Percentiles rank a stretch among this genome's conserved stretches.
Evolutionary conservation across 2,797 vertebrate species (phyloP).

Genomic region (Pangasius mekongensis): DNA sequence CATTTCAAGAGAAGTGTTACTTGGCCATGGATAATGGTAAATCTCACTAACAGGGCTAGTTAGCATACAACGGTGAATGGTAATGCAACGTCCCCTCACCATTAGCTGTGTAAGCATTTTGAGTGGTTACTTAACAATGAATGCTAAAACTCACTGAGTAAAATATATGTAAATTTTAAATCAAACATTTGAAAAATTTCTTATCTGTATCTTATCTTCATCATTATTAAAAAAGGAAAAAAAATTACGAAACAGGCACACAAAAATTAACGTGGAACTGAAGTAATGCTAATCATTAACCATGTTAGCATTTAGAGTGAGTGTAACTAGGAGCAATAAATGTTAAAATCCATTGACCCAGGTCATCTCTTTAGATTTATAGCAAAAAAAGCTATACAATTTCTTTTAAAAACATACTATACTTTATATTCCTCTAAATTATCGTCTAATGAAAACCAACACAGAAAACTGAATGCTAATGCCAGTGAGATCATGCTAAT

Average conservation of each 20-base stretch:
- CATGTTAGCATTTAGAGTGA: neutral
- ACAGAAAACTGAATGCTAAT: neutral
- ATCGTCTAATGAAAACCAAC: no score
- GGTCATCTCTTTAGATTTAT: neutral
- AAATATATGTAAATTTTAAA: neutral
- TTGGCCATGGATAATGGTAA: no score
- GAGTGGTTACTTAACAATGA: neutral
- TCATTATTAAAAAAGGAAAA: neutral
- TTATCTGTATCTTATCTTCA: neutral
- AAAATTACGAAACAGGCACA: neutral
- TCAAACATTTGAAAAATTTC: neutral
- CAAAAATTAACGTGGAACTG: neutral
- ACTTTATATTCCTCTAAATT: neutral
- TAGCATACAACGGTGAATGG: neutral
- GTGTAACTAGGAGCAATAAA: neutral
- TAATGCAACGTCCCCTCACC: neutral
- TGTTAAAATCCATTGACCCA: neutral
- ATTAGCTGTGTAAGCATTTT: neutral
- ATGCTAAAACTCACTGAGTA: neutral
- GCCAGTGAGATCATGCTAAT: constrained; percentile 3
- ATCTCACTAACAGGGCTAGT: no score
- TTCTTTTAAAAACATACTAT: neutral
- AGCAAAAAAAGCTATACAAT: neutral
- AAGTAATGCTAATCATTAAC: neutral
- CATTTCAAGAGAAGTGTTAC: neutral